Conservation (phyloP, 2,797 vertebrate genomes). For the Monodelphis domestica region DNA sequence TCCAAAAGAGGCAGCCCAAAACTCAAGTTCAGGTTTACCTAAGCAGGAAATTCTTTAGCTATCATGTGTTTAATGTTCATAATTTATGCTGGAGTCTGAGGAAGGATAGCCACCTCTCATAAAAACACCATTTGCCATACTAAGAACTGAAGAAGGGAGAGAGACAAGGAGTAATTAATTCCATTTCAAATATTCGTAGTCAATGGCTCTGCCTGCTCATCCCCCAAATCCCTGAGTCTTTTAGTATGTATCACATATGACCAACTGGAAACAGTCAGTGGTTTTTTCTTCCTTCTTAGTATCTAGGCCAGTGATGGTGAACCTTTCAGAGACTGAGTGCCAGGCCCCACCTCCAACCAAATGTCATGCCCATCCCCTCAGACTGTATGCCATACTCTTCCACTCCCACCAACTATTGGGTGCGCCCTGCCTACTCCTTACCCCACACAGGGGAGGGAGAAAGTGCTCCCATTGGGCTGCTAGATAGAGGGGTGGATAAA, state of each 20-base stretch:
- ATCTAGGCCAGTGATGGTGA: too few species aligned
- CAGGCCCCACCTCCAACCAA: too few species aligned
- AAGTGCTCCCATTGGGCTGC: too few species aligned
- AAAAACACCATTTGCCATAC: background rate
- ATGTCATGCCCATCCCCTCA: too few species aligned
- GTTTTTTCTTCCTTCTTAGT: background rate
- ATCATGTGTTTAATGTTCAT: background rate
- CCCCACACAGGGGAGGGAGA: too few species aligned
- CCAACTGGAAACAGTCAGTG: background rate
- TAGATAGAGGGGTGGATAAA: too few species aligned
- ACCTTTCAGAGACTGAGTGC: too few species aligned
- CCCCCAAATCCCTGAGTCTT: background rate
- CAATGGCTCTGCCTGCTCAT: background rate
- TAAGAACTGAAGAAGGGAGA: background rate
- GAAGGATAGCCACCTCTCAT: background rate
- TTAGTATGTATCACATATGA: background rate
- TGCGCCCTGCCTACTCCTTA: too few species aligned
- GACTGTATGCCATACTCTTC: too few species aligned
- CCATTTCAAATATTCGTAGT: background rate
- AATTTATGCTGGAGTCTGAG: background rate
- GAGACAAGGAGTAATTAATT: background rate
- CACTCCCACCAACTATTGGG: too few species aligned
- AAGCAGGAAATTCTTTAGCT: background rate
- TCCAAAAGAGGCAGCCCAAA: background rate
- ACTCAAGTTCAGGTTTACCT: background rate